phyloP scores from a whole-genome alignment of 2,888 invertebrate species.

The Saturnia japonica region DNA sequence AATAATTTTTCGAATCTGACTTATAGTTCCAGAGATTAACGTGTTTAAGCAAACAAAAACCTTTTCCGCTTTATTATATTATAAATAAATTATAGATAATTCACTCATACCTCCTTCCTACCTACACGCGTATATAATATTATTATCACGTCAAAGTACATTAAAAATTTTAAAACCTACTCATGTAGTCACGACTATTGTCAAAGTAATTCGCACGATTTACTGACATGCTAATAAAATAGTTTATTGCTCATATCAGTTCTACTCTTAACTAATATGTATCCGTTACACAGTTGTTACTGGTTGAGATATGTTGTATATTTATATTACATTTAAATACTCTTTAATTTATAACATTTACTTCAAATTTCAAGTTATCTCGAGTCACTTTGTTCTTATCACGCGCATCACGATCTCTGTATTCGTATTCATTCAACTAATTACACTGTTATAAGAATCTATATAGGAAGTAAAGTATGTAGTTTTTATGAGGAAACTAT shows the following conservation, averaged over 20 bases:
- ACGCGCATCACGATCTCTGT: neutral
- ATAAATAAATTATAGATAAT: too few relatives aligned
- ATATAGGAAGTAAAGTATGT: neutral
- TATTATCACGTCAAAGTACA: slow-evolving; percentile 9
- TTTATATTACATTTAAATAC: neutral
- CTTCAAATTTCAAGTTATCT: neutral
- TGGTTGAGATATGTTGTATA: neutral
- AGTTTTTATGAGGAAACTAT: neutral
- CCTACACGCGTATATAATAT: neutral
- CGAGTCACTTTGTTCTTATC: neutral
- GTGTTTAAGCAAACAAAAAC: too few relatives aligned
- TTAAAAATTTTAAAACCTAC: slow-evolving; percentile 9
- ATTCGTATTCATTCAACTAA: slow-evolving; percentile 1
- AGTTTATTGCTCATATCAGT: slow-evolving; percentile 12
- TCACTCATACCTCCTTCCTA: neutral
- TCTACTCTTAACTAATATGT: neutral
- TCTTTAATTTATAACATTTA: neutral
- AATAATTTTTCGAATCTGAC: too few relatives aligned
- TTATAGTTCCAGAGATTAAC: too few relatives aligned
- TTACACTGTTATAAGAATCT: slow-evolving; percentile 2
- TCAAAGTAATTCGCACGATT: slow-evolving; percentile 13
- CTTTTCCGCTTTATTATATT: too few relatives aligned
- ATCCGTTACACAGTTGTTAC: slow-evolving; percentile 1
- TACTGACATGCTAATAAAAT: slow-evolving; percentile 13
- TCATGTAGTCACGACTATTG: slow-evolving; percentile 11